These are phyloP conservation scores for Chloropsis hardwickii DNA, from an alignment of 2,113 vertebrate species.

Conservation along the genomic window DNA sequence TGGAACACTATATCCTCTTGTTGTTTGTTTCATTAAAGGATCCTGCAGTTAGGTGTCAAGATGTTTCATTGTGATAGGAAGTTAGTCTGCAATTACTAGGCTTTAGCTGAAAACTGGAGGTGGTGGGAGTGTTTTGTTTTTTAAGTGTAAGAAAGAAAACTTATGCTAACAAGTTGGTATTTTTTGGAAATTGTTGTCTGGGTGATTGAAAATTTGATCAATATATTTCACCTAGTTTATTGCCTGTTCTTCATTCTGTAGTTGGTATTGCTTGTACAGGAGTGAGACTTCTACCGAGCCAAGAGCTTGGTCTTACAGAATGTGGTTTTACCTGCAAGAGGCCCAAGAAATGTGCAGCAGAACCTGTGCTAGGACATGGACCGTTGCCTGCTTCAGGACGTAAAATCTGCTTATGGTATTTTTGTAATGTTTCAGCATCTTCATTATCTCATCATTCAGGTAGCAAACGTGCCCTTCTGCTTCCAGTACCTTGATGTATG, in stretches of 20 bases:
- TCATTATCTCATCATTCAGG: not conserved
- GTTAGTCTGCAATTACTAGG: not conserved
- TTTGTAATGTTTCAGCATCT: not conserved
- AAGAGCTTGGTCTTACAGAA: not conserved
- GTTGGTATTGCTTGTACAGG: not conserved
- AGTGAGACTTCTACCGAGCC: not conserved
- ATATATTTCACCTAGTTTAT: not conserved
- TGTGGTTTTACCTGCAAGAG: not conserved
- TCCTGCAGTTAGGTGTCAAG: not conserved
- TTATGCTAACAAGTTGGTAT: not conserved
- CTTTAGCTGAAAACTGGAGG: not conserved
- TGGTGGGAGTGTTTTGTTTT: not conserved
- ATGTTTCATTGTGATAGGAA: not conserved
- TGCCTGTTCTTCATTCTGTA: not conserved
- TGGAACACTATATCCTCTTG: not conserved
- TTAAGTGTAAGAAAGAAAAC: not conserved
- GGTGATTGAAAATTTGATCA: not conserved
- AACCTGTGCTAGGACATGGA: not conserved
- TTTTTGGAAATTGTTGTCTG: not conserved
- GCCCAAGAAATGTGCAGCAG: not conserved
- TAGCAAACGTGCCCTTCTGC: accelerated
- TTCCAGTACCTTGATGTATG: not conserved
- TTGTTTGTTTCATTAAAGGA: not conserved
- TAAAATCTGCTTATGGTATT: not conserved
- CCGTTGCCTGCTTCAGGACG: accelerated